Evolutionary conservation across 2,797 vertebrate species (phyloP).

Genomic region (Coreius guichenoti): DNA sequence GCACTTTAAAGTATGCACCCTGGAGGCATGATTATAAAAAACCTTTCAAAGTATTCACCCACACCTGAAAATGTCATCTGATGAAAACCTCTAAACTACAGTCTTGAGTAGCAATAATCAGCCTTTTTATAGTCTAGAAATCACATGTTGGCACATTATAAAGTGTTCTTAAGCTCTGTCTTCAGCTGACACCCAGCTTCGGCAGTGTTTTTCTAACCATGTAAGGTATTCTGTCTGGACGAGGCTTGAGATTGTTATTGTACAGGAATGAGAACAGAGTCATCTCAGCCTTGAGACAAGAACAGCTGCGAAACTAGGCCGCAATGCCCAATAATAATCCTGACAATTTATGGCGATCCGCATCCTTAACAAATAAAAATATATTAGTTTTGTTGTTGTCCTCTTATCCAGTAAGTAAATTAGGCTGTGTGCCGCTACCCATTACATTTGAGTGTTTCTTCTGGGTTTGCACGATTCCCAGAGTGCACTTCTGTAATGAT

Average conservation of each 20-base stretch:
- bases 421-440: conserved; percentile 18
- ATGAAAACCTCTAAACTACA: background rate
- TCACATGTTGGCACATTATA: background rate
- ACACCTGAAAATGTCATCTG: conserved; percentile 21
- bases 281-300: conserved; percentile 54
- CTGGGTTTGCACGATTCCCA: conserved; percentile 46
- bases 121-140: background rate
- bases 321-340: background rate
- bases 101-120: background rate
- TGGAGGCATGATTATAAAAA: background rate
- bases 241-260: conserved; percentile 57
- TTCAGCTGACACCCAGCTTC: background rate
- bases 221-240: conserved; percentile 67
- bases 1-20: background rate
- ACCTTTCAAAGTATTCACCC: background rate
- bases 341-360: background rate
- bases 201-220: conserved; percentile 63
- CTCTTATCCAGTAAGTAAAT: conserved; percentile 40
- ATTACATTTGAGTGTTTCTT: conserved; percentile 53
- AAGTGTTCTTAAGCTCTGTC: background rate
- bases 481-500: conserved; percentile 66
- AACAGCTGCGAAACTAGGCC: conserved; percentile 19
- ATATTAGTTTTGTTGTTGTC: conserved; percentile 22
- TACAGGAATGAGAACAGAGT: conserved; percentile 68
- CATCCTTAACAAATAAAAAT: conserved; percentile 31